phyloP scores from a whole-genome alignment of 2,797 vertebrate genomes.

The Macropus fuliginosus region DNA sequence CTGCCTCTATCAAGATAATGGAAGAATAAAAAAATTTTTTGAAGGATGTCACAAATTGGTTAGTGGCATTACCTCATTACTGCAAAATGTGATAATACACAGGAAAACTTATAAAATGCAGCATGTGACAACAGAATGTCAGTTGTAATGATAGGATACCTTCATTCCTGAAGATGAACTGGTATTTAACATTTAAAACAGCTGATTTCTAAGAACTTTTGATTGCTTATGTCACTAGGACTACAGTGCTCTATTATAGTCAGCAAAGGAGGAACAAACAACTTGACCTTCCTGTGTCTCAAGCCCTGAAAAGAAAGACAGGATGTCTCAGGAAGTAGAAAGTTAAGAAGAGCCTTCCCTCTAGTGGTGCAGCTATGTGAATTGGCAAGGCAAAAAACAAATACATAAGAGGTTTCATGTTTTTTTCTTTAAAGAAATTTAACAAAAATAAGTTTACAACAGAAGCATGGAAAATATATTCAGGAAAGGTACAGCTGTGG shows the following conservation, averaged over 20 bases:
- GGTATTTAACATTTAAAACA: neutral
- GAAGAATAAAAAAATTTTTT: neutral
- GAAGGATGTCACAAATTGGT: neutral
- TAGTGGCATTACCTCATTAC: neutral
- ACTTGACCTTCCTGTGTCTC: neutral
- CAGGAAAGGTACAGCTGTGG: neutral
- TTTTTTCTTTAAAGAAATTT: neutral
- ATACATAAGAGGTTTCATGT: neutral
- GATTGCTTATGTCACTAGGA: neutral
- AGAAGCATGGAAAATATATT: neutral
- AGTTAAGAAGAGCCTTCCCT: neutral
- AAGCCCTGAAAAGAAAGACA: neutral
- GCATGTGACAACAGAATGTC: neutral
- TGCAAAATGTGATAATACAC: neutral
- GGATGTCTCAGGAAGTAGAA: neutral
- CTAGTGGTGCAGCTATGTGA: neutral
- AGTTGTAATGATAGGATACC: neutral
- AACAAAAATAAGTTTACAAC: neutral
- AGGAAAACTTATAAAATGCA: neutral
- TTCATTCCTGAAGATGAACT: neutral
- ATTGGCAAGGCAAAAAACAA: neutral
- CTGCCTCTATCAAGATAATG: neutral
- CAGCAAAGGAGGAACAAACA: neutral
- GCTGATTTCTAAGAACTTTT: neutral
- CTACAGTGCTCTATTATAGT: neutral